Evolutionary conservation across 2,888 invertebrate genomes (phyloP).

Genomic region (Drosophila differens): DNA sequence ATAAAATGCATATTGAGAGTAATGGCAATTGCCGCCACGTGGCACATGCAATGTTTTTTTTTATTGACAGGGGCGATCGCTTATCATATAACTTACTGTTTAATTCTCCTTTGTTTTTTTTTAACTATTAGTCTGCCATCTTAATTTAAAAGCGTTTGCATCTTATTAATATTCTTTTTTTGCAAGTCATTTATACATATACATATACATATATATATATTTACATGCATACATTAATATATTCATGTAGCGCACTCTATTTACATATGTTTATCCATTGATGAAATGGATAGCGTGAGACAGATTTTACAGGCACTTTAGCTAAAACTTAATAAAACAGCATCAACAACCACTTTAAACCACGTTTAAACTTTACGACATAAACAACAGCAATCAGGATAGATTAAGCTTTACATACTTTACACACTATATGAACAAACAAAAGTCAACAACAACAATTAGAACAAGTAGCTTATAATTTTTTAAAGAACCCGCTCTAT

Average conservation of each 20-base stretch:
- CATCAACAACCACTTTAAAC: slow-evolving; percentile 7
- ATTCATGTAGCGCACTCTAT: not conserved
- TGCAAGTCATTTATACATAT: slow-evolving; percentile 29
- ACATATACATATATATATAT: not conserved
- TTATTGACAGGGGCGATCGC: slow-evolving; percentile 53
- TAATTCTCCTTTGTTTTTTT: slow-evolving; percentile 33
- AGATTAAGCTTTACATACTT: slow-evolving; percentile 15
- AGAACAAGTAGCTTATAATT: slow-evolving; percentile 29
- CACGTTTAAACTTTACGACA: slow-evolving; percentile 9
- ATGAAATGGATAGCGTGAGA: not conserved
- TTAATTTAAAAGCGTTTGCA: slow-evolving; percentile 35
- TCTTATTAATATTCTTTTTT: slow-evolving; percentile 41
- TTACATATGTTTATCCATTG: not conserved
- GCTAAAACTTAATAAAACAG: slow-evolving; percentile 31
- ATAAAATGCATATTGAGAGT: slow-evolving; percentile 18
- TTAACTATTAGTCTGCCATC: slow-evolving; percentile 18
- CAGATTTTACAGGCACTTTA: slow-evolving; percentile 22
- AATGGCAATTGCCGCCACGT: slow-evolving; percentile 35
- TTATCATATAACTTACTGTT: slow-evolving; percentile 51
- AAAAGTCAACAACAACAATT: slow-evolving; percentile 30
- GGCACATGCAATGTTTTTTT: slow-evolving; percentile 58
- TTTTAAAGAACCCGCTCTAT: slow-evolving; percentile 18
- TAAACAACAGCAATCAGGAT: slow-evolving; percentile 9
- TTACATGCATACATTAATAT: not conserved
- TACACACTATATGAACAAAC: slow-evolving; percentile 9